Evolutionary conservation across 2,888 invertebrate genomes (phyloP).

Genomic region (Choreutis nemorana): DNA sequence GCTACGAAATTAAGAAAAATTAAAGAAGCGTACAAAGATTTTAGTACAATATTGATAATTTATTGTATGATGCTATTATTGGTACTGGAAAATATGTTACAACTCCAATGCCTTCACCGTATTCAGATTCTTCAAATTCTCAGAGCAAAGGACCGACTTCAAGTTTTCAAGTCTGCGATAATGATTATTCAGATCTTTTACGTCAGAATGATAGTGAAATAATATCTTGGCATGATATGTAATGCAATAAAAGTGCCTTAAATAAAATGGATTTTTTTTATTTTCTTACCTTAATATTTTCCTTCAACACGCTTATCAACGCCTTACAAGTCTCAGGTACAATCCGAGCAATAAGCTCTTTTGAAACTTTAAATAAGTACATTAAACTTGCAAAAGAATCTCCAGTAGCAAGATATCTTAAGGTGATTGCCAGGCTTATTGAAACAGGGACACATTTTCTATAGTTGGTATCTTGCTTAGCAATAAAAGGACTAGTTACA

Average conservation of each 20-base stretch:
- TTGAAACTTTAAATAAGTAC: slow-evolving; percentile 11
- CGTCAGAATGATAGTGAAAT: slow-evolving; percentile 8
- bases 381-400: slow-evolving; percentile 10
- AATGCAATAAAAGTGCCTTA: slow-evolving; percentile 9
- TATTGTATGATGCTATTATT: slow-evolving; percentile 7
- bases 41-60: slow-evolving; percentile 14
- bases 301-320: slow-evolving; percentile 8
- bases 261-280: slow-evolving; percentile 10
- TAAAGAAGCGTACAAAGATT: slow-evolving; percentile 15
- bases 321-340: slow-evolving; percentile 10
- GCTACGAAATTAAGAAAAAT: slow-evolving; percentile 16
- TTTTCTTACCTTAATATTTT: slow-evolving; percentile 11
- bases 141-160: slow-evolving; percentile 9
- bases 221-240: slow-evolving; percentile 10
- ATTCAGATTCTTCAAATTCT: slow-evolving; percentile 13
- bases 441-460: slow-evolving; percentile 12
- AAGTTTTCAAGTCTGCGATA: slow-evolving; percentile 11
- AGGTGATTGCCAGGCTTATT: slow-evolving; percentile 12
- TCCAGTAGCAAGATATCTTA: slow-evolving; percentile 12
- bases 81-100: slow-evolving; percentile 14
- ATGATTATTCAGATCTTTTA: slow-evolving; percentile 11
- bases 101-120: slow-evolving; percentile 11
- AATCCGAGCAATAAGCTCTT: slow-evolving; percentile 12
- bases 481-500: slow-evolving; percentile 8
- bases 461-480: slow-evolving; percentile 11